phyloP scores from a whole-genome alignment of 2,888 invertebrate genomes.

The Aspidiotus destructor region DNA sequence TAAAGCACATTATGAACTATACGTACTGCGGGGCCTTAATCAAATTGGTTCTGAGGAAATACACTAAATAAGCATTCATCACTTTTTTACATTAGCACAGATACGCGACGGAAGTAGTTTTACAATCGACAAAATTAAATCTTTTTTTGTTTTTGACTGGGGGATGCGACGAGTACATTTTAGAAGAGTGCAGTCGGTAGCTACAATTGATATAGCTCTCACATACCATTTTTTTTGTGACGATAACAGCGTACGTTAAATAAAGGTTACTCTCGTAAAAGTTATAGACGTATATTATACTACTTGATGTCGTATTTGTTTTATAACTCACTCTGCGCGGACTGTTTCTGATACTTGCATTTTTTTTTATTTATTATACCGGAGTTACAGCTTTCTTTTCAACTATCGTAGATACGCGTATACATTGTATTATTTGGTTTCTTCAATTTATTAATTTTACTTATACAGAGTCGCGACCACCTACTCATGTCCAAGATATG shows the following conservation, averaged over 20 bases:
- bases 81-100: conserved; percentile 21
- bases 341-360: not conserved
- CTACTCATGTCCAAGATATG: not conserved
- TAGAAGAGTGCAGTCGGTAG: too few relatives aligned
- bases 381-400: not conserved
- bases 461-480: not conserved
- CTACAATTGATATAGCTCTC: too few relatives aligned
- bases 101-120: conserved; percentile 14
- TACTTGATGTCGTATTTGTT: too few relatives aligned
- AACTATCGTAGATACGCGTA: not conserved
- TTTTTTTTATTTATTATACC: not conserved
- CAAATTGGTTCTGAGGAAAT: conserved; percentile 29
- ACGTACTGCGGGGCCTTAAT: conserved; percentile 1
- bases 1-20: not conserved
- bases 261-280: too few relatives aligned
- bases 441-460: not conserved
- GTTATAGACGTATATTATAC: too few relatives aligned
- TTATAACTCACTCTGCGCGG: too few relatives aligned
- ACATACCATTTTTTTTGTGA: too few relatives aligned
- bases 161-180: too few relatives aligned
- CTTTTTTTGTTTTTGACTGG: not conserved
- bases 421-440: conserved; percentile 1
- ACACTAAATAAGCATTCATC: conserved; percentile 15
- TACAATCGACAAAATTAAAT: not conserved
- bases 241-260: too few relatives aligned